Conservation (phyloP, 23 tunicate genomes). For the Ascidia mentula region DNA sequence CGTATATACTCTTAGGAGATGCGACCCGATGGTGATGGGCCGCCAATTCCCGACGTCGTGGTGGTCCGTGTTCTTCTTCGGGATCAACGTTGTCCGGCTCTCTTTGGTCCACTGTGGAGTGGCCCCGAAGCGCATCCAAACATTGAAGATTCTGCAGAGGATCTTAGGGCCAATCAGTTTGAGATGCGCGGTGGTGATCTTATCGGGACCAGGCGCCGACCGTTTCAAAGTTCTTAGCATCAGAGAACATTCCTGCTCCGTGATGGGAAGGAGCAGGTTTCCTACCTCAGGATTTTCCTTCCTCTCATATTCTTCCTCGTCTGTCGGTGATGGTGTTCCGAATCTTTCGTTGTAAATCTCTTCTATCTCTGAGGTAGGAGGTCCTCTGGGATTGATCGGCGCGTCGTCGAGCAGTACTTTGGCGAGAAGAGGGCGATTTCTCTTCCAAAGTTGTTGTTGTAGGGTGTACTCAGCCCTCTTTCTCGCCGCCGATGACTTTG, state of each 20-base stretch:
- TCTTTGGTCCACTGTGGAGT: neutral
- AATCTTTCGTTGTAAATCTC: neutral
- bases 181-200: neutral
- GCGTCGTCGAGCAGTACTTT: slow-evolving; percentile 3
- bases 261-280: neutral
- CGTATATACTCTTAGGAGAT: neutral
- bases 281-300: neutral
- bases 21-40: neutral
- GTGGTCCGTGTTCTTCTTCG: neutral
- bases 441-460: slow-evolving; percentile 10
- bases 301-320: neutral
- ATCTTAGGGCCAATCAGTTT: neutral
- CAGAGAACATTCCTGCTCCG: neutral
- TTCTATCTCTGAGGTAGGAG: neutral
- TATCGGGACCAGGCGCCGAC: neutral
- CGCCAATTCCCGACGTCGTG: neutral
- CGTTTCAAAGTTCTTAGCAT: neutral
- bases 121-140: slow-evolving; percentile 6
- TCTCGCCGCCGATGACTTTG: neutral
- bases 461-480: neutral
- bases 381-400: slow-evolving; percentile 1
- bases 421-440: neutral
- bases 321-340: neutral
- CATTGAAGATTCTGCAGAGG: neutral
- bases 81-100: neutral